These are phyloP conservation scores for Pachyseris speciosa DNA, from an alignment of 64 coral and sea anemone species.

Conservation along the genomic window DNA sequence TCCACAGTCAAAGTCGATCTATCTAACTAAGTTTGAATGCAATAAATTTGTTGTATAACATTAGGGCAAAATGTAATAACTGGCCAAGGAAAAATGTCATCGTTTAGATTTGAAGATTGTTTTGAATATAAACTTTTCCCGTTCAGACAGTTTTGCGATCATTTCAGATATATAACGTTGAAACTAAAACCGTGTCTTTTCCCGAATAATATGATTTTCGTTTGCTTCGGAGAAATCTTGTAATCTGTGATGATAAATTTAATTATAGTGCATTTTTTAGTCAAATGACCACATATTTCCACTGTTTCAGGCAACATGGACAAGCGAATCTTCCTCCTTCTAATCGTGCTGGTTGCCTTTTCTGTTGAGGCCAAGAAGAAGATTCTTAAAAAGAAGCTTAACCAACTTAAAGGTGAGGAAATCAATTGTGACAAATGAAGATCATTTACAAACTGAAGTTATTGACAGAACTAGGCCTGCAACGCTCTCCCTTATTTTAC, in stretches of 20 bases:
- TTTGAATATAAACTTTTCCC: background rate
- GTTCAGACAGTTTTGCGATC: background rate
- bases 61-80: background rate
- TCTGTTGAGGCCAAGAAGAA: conserved; percentile 71
- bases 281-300: background rate
- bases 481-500: background rate
- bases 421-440: background rate
- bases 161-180: background rate
- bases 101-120: background rate
- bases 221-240: too few species aligned
- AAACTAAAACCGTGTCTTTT: too few species aligned
- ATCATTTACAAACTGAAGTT: background rate
- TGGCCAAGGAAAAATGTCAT: background rate
- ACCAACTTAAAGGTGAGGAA: conserved; percentile 39
- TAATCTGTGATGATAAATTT: too few species aligned
- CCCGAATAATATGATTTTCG: too few species aligned
- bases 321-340: conserved; percentile 59
- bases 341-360: conserved; percentile 57
- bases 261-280: too few species aligned
- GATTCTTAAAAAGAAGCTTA: conserved; percentile 38
- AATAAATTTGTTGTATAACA: background rate
- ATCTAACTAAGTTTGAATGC: background rate
- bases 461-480: background rate
- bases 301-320: conserved; percentile 67
- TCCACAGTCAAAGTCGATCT: background rate